These are phyloP conservation scores for Brachionus paranguensis DNA, from an alignment of 1,140 invertebrate species.

Conservation along the genomic window DNA sequence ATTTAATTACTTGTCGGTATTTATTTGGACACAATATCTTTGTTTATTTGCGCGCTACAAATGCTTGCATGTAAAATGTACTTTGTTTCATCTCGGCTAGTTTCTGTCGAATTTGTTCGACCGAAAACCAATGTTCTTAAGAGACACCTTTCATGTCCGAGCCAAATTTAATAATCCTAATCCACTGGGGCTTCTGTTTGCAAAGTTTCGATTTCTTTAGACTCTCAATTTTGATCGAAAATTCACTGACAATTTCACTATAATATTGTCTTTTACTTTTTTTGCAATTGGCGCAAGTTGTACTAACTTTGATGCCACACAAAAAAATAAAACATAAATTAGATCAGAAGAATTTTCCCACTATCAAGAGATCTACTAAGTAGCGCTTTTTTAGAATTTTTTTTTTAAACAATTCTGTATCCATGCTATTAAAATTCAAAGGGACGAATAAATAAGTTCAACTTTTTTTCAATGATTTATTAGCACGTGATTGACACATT, in stretches of 20 bases:
- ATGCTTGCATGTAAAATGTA: neutral
- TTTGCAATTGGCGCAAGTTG: no score
- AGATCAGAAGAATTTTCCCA: neutral
- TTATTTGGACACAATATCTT: neutral
- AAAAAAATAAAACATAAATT: neutral
- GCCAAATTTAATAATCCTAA: neutral
- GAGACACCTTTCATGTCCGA: neutral
- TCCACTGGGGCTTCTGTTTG: neutral
- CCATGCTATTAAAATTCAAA: no score
- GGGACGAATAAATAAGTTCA: no score
- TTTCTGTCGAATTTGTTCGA: neutral
- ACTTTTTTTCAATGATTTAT: no score
- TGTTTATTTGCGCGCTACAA: neutral
- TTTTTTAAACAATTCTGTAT: no score
- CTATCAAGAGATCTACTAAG: neutral
- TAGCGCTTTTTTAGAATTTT: no score
- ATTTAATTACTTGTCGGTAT: neutral
- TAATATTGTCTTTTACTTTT: neutral
- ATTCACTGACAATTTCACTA: neutral
- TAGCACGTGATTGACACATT: no score
- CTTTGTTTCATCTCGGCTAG: neutral
- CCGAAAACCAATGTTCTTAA: neutral
- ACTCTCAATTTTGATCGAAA: neutral
- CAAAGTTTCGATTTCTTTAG: neutral
- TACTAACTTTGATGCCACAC: no score